phyloP scores from a whole-genome alignment of 1,140 invertebrate species.

The Chironomus striatipennis region DNA sequence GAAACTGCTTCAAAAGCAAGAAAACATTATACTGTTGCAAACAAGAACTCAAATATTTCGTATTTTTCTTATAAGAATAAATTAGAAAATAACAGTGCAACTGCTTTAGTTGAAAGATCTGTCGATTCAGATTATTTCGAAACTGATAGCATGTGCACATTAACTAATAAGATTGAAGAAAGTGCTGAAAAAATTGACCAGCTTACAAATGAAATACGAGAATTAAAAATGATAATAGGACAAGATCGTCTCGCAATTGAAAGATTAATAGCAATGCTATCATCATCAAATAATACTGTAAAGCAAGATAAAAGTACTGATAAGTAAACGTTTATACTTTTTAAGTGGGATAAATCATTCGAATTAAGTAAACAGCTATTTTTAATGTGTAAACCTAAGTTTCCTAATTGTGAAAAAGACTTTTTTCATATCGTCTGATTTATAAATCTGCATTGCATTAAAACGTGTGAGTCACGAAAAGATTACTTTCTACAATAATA shows the following conservation, averaged over 20 bases:
- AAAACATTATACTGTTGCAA: constrained; percentile 56
- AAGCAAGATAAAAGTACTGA: too few relatives aligned
- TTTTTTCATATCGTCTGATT: too few relatives aligned
- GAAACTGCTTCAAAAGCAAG: constrained; percentile 58
- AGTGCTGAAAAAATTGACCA: constrained; percentile 50
- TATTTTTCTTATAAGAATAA: constrained; percentile 51
- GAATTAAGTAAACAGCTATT: too few relatives aligned
- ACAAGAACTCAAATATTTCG: constrained; percentile 47
- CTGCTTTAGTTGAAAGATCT: constrained; percentile 35
- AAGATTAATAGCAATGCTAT: constrained; percentile 31
- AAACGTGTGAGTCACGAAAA: too few relatives aligned
- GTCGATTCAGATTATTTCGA: constrained; percentile 45
- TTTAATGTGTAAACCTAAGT: too few relatives aligned
- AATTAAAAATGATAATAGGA: constrained; percentile 49
- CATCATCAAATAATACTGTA: not conserved
- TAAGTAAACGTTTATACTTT: too few relatives aligned
- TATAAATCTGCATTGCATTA: too few relatives aligned
- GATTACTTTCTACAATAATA: too few relatives aligned
- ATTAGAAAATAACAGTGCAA: constrained; percentile 51
- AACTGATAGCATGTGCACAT: constrained; percentile 41
- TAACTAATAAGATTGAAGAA: constrained; percentile 53
- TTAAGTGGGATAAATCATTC: too few relatives aligned
- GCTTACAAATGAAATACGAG: constrained; percentile 51
- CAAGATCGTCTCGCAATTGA: constrained; percentile 40
- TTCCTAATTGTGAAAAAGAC: too few relatives aligned